Conservation (phyloP, 2,797 vertebrate genomes). For the Meriones psammophilus region DNA sequence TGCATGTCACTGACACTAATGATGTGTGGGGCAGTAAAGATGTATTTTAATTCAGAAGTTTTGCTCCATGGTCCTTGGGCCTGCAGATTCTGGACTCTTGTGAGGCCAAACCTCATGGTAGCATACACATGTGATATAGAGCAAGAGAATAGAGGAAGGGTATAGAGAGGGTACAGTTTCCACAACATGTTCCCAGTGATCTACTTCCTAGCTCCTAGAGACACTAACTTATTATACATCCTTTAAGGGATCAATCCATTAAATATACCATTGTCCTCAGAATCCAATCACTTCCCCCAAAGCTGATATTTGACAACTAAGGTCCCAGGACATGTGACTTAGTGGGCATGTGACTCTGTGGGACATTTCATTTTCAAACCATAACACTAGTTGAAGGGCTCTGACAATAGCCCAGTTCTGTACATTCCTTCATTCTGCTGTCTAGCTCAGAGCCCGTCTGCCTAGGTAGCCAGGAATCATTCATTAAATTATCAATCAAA, state of each 20-base stretch:
- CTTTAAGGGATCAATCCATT: background rate
- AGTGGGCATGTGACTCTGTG: background rate
- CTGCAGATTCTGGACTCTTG: background rate
- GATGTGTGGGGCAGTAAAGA: background rate
- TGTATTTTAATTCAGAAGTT: background rate
- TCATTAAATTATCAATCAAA: constrained; percentile 28
- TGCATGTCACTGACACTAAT: background rate
- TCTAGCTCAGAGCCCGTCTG: background rate
- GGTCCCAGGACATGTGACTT: background rate
- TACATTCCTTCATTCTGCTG: background rate
- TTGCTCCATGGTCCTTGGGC: background rate
- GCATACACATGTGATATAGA: background rate
- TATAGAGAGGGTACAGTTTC: background rate
- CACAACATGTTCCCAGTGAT: background rate
- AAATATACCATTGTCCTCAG: background rate
- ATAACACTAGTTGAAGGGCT: background rate
- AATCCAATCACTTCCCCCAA: background rate
- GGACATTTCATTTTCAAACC: background rate
- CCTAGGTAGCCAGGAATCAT: background rate
- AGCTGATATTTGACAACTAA: background rate
- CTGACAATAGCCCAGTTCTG: background rate
- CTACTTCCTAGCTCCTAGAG: background rate
- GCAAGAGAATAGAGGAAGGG: background rate
- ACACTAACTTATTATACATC: background rate
- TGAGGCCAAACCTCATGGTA: background rate